Conservation (phyloP, 1,140 invertebrate species). For the Paraescarpia echinospica region DNA sequence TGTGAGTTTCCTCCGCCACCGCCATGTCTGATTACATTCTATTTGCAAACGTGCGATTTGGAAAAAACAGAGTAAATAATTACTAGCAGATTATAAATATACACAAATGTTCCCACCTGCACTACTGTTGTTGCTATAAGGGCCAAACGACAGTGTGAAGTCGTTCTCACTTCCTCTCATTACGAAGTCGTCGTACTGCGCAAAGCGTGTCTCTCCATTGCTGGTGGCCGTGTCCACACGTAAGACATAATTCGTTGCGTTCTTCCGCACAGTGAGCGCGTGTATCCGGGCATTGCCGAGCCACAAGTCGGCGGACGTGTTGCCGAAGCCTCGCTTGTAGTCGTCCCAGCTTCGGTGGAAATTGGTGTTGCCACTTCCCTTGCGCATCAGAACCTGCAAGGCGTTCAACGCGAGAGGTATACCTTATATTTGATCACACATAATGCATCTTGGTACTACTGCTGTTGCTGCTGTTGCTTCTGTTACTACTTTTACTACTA, state of each 20-base stretch:
- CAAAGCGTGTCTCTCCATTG: neutral
- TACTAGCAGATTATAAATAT: neutral
- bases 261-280: neutral
- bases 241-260: neutral
- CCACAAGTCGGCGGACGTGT: neutral
- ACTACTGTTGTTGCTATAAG: neutral
- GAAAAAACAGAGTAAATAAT: too few species aligned
- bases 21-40: too few species aligned
- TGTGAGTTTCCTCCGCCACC: too few species aligned
- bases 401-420: neutral
- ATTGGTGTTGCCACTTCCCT: neutral
- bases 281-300: conserved; percentile 63
- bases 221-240: neutral
- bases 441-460: too few species aligned
- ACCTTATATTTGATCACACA: neutral
- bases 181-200: neutral
- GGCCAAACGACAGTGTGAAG: neutral
- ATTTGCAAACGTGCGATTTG: too few species aligned
- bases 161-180: neutral
- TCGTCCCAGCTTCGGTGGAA: conserved; percentile 19
- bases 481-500: too few species aligned
- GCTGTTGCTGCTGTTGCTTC: too few species aligned
- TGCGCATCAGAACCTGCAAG: neutral
- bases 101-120: neutral
- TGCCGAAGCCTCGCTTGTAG: conserved; percentile 19